Base-by-base conservation (phyloP, 1,140 invertebrate species). In the Trichogramma pretiosum region DNA sequence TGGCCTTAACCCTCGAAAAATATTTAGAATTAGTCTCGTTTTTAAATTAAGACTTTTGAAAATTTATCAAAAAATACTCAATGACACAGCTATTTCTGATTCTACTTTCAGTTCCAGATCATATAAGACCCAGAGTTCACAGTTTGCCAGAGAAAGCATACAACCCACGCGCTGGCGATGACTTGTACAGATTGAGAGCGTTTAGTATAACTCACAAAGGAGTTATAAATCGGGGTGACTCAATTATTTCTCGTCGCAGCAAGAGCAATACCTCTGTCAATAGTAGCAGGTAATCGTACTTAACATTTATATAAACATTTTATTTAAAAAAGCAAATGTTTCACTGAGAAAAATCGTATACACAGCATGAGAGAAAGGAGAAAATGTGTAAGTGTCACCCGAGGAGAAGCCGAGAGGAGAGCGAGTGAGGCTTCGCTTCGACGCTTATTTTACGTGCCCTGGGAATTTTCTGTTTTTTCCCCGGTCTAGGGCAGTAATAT, bases 141-240 rank as follows among this genome's bases (percentile, higher is more conserved):
- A 89, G 85, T 38, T 67, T 90, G 30, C 86, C 87, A 0, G 86
- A 90, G 67, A 85, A 87, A 63, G 76, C 81, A 1, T 87, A 87
- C 73, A 89, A 89, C 70, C 86, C 86, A 9, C 73, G 87, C 13
- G 74, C 80, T 13, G 83, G 83, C 10, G 84, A 88, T 55, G 87
- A 90, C 65, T 77, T 91, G 30, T 91, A 93, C 70, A 75, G 89
- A 33, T 78, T 93, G 26, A 69, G 90, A 1, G 91, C 87, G 36
- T 94, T 93, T 74, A 87, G 82, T 59, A 91, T 92, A 54, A 89
- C 87, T 13, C 86, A 84, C 54, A 89, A 89, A 64, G 84, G 84
- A 1, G 85, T 93, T 19, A 83, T 93, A 41, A 94, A 93, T 74
- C 85, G 87, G 50, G 89, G 89, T 0, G 89, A 93, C 71, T 86